phyloP scores from a whole-genome alignment of 2,888 invertebrate species.

The Rhyacophila evoluta region DNA sequence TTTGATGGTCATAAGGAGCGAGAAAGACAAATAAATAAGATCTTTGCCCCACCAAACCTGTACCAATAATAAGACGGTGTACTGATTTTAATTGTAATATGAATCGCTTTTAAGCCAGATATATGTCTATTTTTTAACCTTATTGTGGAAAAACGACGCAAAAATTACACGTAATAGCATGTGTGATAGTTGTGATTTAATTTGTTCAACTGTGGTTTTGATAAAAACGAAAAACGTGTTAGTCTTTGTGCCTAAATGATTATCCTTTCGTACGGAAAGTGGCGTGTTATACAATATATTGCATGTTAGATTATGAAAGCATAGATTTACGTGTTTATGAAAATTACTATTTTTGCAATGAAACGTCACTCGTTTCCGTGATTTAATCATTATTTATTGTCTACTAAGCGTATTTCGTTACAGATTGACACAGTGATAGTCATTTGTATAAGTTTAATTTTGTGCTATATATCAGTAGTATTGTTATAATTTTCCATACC shows the following conservation, averaged over 20 bases:
- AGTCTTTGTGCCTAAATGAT: neutral
- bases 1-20: no score
- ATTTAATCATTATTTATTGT: constrained; percentile 20
- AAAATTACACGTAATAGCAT: no score
- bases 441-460: neutral
- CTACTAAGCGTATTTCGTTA: constrained; percentile 7
- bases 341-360: constrained; percentile 12
- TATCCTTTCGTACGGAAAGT: neutral
- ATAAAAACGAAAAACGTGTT: neutral
- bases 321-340: neutral
- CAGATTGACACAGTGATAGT: neutral
- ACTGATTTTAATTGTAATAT: no score
- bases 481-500: no score
- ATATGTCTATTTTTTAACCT: no score
- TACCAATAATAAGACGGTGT: no score
- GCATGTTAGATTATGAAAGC: neutral
- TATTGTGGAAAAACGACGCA: no score
- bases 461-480: neutral
- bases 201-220: neutral
- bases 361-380: constrained; percentile 3
- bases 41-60: no score
- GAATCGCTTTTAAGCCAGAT: no score
- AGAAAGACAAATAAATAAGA: no score
- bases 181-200: neutral
- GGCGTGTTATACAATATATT: neutral